Conservation (phyloP, 2,888 invertebrate species). For the Lepidonotus clava region DNA sequence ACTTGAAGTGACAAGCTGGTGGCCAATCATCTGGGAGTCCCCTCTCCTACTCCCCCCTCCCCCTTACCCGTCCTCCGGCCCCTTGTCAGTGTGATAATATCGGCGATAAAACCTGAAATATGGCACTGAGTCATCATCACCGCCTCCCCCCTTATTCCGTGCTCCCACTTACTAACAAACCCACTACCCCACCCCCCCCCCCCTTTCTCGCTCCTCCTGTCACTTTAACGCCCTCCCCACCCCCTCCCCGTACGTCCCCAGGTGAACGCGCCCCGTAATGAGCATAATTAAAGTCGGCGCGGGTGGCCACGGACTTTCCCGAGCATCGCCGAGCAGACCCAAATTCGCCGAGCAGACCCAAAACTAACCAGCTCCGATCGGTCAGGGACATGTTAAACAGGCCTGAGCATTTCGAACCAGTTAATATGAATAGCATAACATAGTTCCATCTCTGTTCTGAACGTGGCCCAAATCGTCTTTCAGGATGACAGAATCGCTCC, state of each 20-base stretch:
- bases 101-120: conserved; percentile 48
- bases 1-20: conserved; percentile 17
- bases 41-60: background rate
- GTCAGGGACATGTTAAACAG: too few relatives aligned
- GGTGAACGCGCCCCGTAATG: conserved; percentile 22
- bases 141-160: background rate
- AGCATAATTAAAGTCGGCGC: conserved; percentile 42
- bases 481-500: too few relatives aligned
- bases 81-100: conserved; percentile 52
- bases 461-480: too few relatives aligned
- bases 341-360: background rate
- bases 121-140: conserved; percentile 41
- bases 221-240: background rate
- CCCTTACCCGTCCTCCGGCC: background rate
- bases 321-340: background rate
- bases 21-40: background rate
- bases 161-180: background rate
- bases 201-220: background rate
- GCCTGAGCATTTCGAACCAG: too few relatives aligned
- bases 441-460: too few relatives aligned
- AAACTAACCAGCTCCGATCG: too few relatives aligned
- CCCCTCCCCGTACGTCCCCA: background rate
- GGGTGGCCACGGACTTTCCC: background rate
- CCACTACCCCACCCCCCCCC: background rate
- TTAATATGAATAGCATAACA: too few relatives aligned